A percentile compares a stretch with the other conserved stretches of the same genome.
These are phyloP conservation scores for Microplitis demolitor DNA, from an alignment of 1,140 invertebrate species.

Conservation along the genomic window DNA sequence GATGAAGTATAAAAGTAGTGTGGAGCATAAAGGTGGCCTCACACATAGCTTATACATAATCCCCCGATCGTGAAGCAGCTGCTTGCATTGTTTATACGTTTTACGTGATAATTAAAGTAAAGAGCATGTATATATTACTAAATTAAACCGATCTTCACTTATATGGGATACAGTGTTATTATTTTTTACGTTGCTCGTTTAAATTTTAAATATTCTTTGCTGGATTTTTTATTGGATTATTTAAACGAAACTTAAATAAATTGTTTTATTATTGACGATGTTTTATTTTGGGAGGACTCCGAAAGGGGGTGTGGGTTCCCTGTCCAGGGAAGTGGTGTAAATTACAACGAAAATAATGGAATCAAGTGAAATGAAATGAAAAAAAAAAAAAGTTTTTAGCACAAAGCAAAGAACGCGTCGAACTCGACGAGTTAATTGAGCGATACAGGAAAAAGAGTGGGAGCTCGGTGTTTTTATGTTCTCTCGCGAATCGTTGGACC, in stretches of 20 bases:
- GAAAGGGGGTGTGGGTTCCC: too few species aligned
- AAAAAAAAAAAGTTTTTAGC: background rate
- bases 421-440: background rate
- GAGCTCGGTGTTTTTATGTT: too few species aligned
- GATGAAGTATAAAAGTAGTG: background rate
- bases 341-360: background rate
- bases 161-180: background rate
- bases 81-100: slow-evolving; percentile 47
- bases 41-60: slow-evolving; percentile 23
- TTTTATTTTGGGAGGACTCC: too few species aligned
- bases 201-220: background rate
- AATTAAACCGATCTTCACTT: background rate
- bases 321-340: too few species aligned
- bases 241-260: too few species aligned
- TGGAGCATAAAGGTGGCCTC: background rate
- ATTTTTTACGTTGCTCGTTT: background rate
- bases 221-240: too few species aligned
- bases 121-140: slow-evolving; percentile 36
- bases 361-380: background rate
- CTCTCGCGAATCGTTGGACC: too few species aligned
- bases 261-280: too few species aligned
- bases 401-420: background rate
- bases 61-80: slow-evolving; percentile 33
- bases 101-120: slow-evolving; percentile 53
- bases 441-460: background rate